These are phyloP conservation scores for Cheilosia vulpina DNA, from an alignment of 2,888 invertebrate genomes.

Conservation along the genomic window DNA sequence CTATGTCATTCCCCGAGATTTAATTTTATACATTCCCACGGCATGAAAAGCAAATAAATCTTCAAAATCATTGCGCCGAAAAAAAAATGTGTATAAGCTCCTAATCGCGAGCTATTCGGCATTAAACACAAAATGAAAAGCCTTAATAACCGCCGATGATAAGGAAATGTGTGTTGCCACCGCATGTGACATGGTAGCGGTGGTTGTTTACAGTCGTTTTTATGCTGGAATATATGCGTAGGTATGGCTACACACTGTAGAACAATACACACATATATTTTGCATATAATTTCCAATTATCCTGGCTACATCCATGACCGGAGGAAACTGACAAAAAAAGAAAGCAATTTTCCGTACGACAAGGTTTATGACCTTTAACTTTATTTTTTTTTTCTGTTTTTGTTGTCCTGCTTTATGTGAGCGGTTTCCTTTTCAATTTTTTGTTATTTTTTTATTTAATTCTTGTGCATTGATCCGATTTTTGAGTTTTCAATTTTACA, in stretches of 20 bases:
- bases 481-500: conserved; percentile 51
- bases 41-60: conserved; percentile 37
- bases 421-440: conserved; percentile 24
- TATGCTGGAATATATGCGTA: neutral
- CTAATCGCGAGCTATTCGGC: conserved; percentile 54
- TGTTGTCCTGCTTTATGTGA: conserved; percentile 11
- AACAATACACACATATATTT: conserved; percentile 11
- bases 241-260: neutral
- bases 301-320: neutral
- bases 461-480: conserved; percentile 69
- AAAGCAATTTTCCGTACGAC: conserved; percentile 56
- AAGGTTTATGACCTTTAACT: conserved; percentile 58
- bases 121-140: conserved; percentile 59
- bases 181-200: conserved; percentile 6
- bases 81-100: conserved; percentile 22
- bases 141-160: conserved; percentile 35
- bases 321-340: neutral
- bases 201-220: conserved; percentile 34
- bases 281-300: conserved; percentile 39
- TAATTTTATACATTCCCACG: conserved; percentile 47
- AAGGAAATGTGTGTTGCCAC: conserved; percentile 15
- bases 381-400: conserved; percentile 37
- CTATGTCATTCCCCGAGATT: conserved; percentile 16
- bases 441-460: conserved; percentile 48
- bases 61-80: neutral